Base-by-base conservation (phyloP, 2,113 vertebrate species). In the Notarius quadriscutis region DNA sequence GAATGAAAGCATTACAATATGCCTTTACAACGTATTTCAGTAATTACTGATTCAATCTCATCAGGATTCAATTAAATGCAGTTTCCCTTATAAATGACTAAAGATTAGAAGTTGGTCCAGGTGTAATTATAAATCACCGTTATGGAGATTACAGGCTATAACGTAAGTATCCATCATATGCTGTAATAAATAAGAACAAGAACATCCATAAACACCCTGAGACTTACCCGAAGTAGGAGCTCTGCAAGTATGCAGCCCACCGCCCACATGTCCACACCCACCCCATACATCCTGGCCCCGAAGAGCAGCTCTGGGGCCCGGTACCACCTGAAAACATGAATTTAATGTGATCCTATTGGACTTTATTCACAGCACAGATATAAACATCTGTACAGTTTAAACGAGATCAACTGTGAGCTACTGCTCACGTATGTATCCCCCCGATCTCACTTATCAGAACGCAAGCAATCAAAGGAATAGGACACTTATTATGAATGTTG, bases 201-300 rank as follows among this genome's bases (percentile, higher is more conserved):
- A 30, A 55, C 0, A 1, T 7, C 7, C 77, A 25, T 69, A 50
- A 34, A 22, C 4, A 2, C 18, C 20, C 9, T 25, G 50, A 78
- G 58, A 74, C 96, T 95, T 95, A 99, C 98, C 94, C 98, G 93
- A 51, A 99, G 97, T 5, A 99, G 96, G 77, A 99, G 91, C 90
- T 99, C 98, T 78, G 98, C 97, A 91, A 99, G 93, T 92, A 99
- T 99, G 92, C 98, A 99, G 85, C 98, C 98, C 79, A 99, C 97
- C 88, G 98, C 98, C 98, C 98, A 99, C 97, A 99, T 99, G 92
- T 99, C 98, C 2, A 99, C 98, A 63, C 98, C 97, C 17, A 99
- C 97, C 48, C 98, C 97, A 51, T 99, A 99, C 97, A 99, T 99
- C 93, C 96, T 97, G 89, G 98, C 96, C 84, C 98, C 98, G 93